Conservation (phyloP, 2,113 vertebrate species). For the Guaruba guarouba region DNA sequence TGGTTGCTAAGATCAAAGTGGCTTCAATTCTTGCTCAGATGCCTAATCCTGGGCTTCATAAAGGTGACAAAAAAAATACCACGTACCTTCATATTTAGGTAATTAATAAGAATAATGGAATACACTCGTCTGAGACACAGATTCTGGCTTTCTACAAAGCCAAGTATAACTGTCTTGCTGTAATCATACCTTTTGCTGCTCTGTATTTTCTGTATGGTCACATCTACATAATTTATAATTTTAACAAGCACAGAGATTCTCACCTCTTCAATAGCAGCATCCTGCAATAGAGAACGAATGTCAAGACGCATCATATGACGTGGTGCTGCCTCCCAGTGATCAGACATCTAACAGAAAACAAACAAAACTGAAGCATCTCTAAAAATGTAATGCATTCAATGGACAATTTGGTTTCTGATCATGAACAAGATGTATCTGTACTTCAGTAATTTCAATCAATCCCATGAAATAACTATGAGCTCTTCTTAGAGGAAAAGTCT, state of each 20-base stretch:
- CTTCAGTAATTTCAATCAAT: not conserved
- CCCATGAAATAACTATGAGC: not conserved
- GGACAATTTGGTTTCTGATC: not conserved
- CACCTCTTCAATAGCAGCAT: slow-evolving; percentile 98
- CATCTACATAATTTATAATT: not conserved
- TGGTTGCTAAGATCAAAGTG: not conserved
- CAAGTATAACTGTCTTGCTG: not conserved
- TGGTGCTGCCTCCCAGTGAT: slow-evolving; percentile 92
- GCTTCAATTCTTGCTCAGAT: not conserved
- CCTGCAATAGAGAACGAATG: slow-evolving; percentile 94
- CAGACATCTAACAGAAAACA: slow-evolving; percentile 84
- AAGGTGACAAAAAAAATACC: not conserved
- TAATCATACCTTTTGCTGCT: not conserved
- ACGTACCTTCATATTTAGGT: not conserved
- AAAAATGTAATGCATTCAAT: not conserved
- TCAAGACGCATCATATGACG: slow-evolving; percentile 97
- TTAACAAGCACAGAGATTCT: not conserved
- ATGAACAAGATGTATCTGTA: not conserved
- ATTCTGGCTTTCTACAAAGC: not conserved
- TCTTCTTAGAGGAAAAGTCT: not conserved
- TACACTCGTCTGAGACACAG: not conserved
- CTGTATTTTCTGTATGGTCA: not conserved
- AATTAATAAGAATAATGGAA: not conserved
- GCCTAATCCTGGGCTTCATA: not conserved
- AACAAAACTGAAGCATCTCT: not conserved